Percentiles rank a stretch among this genome's conserved stretches.
Conservation (phyloP, 1,140 invertebrate species). For the Plutomurus gul region DNA sequence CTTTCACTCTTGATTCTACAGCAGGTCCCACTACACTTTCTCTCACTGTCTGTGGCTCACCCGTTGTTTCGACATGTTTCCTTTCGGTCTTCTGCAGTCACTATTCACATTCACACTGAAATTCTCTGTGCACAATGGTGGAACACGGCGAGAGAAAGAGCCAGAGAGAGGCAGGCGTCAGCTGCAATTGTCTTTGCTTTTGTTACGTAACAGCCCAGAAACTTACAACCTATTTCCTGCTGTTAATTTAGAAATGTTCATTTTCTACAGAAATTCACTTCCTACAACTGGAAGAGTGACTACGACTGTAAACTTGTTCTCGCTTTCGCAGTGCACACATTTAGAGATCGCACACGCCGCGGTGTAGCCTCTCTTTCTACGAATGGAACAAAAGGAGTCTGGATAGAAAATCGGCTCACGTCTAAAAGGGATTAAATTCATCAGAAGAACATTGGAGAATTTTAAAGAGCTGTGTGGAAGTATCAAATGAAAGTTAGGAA, state of each 20-base stretch:
- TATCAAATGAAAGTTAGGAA: too few relatives aligned
- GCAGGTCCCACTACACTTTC: background rate
- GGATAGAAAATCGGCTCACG: background rate
- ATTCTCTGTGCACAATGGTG: too few relatives aligned
- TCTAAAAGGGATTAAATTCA: background rate
- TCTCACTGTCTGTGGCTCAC: background rate
- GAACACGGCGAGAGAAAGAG: background rate
- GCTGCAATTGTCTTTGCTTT: conserved; percentile 6
- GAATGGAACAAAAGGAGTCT: background rate
- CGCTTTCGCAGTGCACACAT: too few relatives aligned
- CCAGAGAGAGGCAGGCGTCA: background rate
- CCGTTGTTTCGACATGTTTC: background rate
- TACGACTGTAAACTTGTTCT: too few relatives aligned
- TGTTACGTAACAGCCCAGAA: background rate
- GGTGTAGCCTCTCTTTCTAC: too few relatives aligned
- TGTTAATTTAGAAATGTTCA: background rate
- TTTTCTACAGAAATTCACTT: background rate
- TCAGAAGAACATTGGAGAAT: too few relatives aligned
- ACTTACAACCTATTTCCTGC: background rate
- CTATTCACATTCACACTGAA: too few relatives aligned
- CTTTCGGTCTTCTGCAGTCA: too few relatives aligned
- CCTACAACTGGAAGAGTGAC: too few relatives aligned
- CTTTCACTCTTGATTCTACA: background rate
- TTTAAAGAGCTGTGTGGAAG: too few relatives aligned
- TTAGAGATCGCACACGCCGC: too few relatives aligned